Base-by-base conservation (phyloP, 2,888 invertebrate species). In the Parnassius apollo region DNA sequence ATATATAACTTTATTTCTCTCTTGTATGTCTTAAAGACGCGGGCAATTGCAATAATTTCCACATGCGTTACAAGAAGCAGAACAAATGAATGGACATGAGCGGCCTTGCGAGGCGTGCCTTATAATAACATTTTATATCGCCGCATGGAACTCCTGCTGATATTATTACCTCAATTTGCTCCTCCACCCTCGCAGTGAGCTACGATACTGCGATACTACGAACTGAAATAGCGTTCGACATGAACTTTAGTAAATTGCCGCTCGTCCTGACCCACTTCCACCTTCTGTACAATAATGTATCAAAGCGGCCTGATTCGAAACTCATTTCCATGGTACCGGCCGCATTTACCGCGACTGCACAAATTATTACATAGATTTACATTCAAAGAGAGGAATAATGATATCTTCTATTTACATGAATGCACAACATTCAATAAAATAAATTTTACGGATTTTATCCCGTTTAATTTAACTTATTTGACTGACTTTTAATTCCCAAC, bases 131-230 rank as follows among this genome's bases (percentile, higher is more conserved):
- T 46, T 50, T 55, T n/a, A 25, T 50, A 22, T 46, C 45, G 42
- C 50, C 61, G 52, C 61, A 25, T 11, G 57, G 42, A 57, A n/a
- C 62, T 53, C 62, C 58, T 53, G 62, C 55, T 58, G 58, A 25
- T 50, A 55, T 54, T 50, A 55, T 55, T 50, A 49, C 62, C 58
- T 54, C 62, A 62, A 58, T 58, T 62, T 55, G 62, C 58, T 54
- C 54, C 9, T 18, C 18, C 49, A 4, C 45, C 58, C 53, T 45
- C 57, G 45, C 42, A 13, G 55, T 13, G 2, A 25, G 13, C 11
- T 8, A 22, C 49, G 45, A 42, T 12, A 48, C 35, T 42, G 57
- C 45, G 22, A 48, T 10, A 12, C 57, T 10, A 10, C 51, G 44
- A n/a, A 13, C 61, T 13, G 45, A 51, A 60, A 12, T 57, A 51